A percentile compares a stretch with the other conserved stretches of the same genome.
These are phyloP conservation scores for Plumapathes pennacea DNA, from an alignment of 92 coral and sea anemone genomes.

Conservation along the genomic window DNA sequence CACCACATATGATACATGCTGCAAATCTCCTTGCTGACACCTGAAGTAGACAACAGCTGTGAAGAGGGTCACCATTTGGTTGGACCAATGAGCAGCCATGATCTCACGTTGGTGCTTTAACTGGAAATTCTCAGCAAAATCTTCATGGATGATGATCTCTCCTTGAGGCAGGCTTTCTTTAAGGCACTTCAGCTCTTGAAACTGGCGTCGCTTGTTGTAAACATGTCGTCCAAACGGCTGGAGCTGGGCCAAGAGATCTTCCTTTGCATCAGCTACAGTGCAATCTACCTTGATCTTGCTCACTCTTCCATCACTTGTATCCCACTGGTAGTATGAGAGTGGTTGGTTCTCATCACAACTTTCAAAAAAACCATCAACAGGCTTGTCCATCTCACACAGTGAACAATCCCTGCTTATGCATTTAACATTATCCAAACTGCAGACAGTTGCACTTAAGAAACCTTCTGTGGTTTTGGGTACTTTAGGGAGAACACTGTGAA, in stretches of 20 bases:
- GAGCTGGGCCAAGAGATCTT: constrained; percentile 37
- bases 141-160: constrained; percentile 47
- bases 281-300: constrained; percentile 14
- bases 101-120: constrained; percentile 46
- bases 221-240: constrained; percentile 53
- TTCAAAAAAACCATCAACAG: constrained; percentile 18
- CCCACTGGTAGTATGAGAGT: constrained; percentile 48
- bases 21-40: constrained; percentile 11
- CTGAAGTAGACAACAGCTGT: constrained; percentile 57
- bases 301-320: constrained; percentile 32
- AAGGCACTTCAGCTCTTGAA: constrained; percentile 35
- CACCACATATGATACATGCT: constrained; percentile 41
- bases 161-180: constrained; percentile 14
- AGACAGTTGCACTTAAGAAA: constrained; percentile 29
- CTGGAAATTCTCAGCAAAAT: constrained; percentile 39
- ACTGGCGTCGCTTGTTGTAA: constrained; percentile 31
- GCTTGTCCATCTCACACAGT: constrained; percentile 50
- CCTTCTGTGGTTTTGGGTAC: constrained; percentile 35
- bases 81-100: constrained; percentile 65
- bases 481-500: constrained; percentile 18
- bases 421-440: constrained; percentile 23
- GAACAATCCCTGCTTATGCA: constrained; percentile 52
- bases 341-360: constrained; percentile 11
- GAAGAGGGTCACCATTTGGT: constrained; percentile 45
- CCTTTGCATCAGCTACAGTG: constrained; percentile 36